phyloP scores from a whole-genome alignment of 2,797 vertebrate species.

The Lacerta agilis region DNA sequence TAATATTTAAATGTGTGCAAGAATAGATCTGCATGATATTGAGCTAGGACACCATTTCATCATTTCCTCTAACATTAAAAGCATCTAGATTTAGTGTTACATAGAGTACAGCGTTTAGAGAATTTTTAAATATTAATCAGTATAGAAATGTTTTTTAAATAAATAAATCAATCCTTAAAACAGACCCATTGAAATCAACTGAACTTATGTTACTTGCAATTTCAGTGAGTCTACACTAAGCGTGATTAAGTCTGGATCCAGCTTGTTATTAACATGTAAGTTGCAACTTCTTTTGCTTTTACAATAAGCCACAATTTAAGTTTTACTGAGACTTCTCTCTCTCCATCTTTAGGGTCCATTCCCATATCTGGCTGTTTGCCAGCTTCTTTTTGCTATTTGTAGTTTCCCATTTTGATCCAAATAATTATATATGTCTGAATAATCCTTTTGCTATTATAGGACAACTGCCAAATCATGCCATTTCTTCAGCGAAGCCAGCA shows the following conservation, averaged over 20 bases:
- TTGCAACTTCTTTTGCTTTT: neutral
- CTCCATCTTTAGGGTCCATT: constrained; percentile 21
- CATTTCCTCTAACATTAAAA: neutral
- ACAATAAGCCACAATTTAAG: constrained; percentile 23
- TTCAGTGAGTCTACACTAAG: no score
- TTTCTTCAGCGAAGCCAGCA: constrained; percentile 61
- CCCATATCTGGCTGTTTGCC: constrained; percentile 40
- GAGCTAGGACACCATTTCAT: neutral
- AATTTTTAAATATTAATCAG: no score
- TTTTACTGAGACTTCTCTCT: constrained; percentile 7
- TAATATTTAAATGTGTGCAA: neutral
- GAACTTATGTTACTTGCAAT: no score
- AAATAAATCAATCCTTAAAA: no score
- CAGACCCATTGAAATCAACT: no score
- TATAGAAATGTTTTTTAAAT: no score
- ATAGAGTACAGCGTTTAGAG: no score
- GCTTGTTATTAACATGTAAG: neutral
- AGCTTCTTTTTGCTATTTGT: constrained; percentile 57
- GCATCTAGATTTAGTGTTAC: no score
- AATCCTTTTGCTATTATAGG: constrained; percentile 59
- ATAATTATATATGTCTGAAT: constrained; percentile 66
- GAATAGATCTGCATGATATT: neutral
- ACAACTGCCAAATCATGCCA: constrained; percentile 60
- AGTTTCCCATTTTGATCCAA: constrained; percentile 57
- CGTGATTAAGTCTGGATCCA: no score